Conservation (phyloP, 2,888 invertebrate genomes). For the Thera britannica region DNA sequence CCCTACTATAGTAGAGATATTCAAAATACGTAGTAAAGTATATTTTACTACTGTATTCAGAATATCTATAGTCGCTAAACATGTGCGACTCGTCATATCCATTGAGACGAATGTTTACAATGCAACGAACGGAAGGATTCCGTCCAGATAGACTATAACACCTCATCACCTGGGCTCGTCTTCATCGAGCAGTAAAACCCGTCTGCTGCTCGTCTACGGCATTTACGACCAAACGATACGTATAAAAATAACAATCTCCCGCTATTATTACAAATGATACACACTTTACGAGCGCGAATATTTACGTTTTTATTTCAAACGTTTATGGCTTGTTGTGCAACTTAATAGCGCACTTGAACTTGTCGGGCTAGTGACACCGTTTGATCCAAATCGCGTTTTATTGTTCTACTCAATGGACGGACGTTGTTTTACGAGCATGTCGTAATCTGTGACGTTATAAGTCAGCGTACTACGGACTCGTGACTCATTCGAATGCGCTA, state of each 20-base stretch:
- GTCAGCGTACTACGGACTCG: constrained; percentile 66
- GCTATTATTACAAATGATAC: constrained; percentile 64
- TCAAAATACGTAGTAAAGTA: constrained; percentile 11
- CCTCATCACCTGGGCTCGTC: constrained; percentile 69
- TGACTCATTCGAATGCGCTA: constrained; percentile 64
- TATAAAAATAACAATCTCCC: constrained; percentile 76
- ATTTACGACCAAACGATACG: constrained; percentile 77
- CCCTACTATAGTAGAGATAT: not conserved
- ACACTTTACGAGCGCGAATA: constrained; percentile 63
- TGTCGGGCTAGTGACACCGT: constrained; percentile 81
- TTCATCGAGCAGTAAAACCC: constrained; percentile 68
- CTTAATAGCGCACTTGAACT: constrained; percentile 83
- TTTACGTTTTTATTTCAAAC: constrained; percentile 78
- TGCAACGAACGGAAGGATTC: constrained; percentile 53
- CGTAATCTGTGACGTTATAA: constrained; percentile 79
- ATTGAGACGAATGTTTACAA: constrained; percentile 39
- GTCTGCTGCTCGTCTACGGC: constrained; percentile 80
- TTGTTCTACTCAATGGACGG: constrained; percentile 81
- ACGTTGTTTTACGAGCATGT: constrained; percentile 77
- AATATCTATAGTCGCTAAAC: constrained; percentile 13
- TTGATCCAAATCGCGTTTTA: constrained; percentile 82
- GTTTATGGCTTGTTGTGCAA: constrained; percentile 80
- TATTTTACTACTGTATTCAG: not conserved
- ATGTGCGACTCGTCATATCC: constrained; percentile 22
- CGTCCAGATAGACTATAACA: constrained; percentile 55